Conservation (phyloP, 2,888 invertebrate genomes). For the Netelia virgata region DNA sequence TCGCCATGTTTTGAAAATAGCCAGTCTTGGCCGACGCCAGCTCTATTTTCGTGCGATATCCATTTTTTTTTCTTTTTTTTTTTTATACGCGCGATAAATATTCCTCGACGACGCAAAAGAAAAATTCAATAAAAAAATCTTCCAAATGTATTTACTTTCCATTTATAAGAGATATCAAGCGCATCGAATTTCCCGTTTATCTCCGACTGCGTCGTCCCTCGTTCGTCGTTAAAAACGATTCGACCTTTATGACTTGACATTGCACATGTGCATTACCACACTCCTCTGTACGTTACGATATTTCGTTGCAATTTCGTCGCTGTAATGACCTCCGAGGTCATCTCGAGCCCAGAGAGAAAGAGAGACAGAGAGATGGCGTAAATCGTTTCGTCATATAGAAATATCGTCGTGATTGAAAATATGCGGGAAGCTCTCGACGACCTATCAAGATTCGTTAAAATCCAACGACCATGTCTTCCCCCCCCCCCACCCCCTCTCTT, state of each 20-base stretch:
- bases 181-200: conserved; percentile 46
- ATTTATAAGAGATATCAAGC: not conserved
- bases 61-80: no score
- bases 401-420: conserved; percentile 46
- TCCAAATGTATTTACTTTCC: no score
- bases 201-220: not conserved
- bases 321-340: conserved; percentile 33
- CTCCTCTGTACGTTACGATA: conserved; percentile 16
- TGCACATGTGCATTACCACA: conserved; percentile 37
- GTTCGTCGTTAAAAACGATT: conserved; percentile 25
- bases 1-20: no score
- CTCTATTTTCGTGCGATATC: no score
- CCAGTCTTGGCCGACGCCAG: no score
- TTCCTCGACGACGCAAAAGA: no score
- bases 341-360: not conserved
- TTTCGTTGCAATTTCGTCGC: conserved; percentile 29
- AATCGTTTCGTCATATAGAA: conserved; percentile 45
- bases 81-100: no score
- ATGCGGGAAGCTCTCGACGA: conserved; percentile 10
- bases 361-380: conserved; percentile 16
- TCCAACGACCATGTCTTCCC: not conserved
- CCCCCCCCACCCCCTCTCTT: not conserved
- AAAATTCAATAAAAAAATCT: no score
- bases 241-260: conserved; percentile 52
- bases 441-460: conserved; percentile 57